These are phyloP conservation scores for Ageneiosus marmoratus DNA, from an alignment of 2,113 vertebrate species.

Conservation along the genomic window DNA sequence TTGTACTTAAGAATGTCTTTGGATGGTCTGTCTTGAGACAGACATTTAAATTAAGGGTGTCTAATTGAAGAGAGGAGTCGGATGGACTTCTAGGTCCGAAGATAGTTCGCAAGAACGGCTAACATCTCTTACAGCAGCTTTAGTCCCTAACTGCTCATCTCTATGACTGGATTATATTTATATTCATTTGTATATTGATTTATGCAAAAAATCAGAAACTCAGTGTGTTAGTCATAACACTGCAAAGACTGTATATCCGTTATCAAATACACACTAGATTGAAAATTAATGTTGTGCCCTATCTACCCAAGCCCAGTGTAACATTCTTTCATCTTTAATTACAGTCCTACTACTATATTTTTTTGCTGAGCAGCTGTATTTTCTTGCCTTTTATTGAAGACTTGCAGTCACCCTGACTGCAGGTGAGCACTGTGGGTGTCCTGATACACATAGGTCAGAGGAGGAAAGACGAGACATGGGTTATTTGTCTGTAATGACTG, in stretches of 20 bases:
- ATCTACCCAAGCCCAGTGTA: not conserved
- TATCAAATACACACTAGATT: conserved; percentile 27
- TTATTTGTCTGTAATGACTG: conserved; percentile 10
- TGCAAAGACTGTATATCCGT: not conserved
- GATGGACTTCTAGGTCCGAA: not conserved
- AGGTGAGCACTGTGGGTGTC: conserved; percentile 41
- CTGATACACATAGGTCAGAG: conserved; percentile 14
- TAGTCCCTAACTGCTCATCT: not conserved
- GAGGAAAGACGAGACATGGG: not conserved
- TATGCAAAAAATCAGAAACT: not conserved
- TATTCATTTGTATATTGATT: not conserved
- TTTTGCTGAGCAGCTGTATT: conserved; percentile 44
- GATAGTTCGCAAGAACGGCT: not conserved
- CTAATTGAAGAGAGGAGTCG: not conserved
- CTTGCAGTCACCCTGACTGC: conserved; percentile 8
- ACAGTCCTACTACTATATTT: conserved; percentile 16
- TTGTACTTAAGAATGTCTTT: not conserved
- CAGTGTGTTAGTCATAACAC: not conserved
- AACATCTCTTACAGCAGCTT: not conserved
- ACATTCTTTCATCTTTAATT: conserved; percentile 25
- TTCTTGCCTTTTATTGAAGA: conserved; percentile 18
- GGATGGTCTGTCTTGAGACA: not conserved
- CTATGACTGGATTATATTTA: not conserved
- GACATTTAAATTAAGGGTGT: not conserved
- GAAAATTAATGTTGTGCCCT: conserved; percentile 40